Conservation (phyloP, 2,888 invertebrate genomes). For the Melangyna quadrimaculata region DNA sequence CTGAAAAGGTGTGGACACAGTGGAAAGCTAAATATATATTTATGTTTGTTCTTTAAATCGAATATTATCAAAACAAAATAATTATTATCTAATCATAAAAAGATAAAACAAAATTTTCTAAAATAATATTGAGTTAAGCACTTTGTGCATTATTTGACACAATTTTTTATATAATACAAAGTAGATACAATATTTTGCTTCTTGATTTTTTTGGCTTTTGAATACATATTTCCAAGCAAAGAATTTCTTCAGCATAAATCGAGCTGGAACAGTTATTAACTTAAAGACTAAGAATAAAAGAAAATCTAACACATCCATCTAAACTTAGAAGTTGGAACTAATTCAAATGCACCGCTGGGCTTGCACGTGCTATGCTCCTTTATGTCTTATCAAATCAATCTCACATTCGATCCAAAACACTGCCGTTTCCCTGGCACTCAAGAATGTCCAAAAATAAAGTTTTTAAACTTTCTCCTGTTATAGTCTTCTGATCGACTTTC, state of each 20-base stretch:
- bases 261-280: background rate
- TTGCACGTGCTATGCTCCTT: slow-evolving; percentile 83
- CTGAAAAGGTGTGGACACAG: no score
- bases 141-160: no score
- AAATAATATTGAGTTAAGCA: no score
- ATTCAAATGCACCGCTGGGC: slow-evolving; percentile 81
- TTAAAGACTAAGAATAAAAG: slow-evolving; percentile 70
- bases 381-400: slow-evolving; percentile 83
- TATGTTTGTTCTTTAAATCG: no score
- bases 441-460: slow-evolving; percentile 75
- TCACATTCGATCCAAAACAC: slow-evolving; percentile 84
- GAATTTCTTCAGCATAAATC: background rate
- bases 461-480: slow-evolving; percentile 73
- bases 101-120: no score
- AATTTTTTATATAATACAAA: no score
- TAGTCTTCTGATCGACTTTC: slow-evolving; percentile 70
- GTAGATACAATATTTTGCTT: background rate
- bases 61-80: no score
- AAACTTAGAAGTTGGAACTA: slow-evolving; percentile 81
- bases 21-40: no score
- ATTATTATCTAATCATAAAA: no score
- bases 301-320: slow-evolving; percentile 80
- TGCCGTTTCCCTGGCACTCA: slow-evolving; percentile 81
- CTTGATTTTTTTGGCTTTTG: slow-evolving; percentile 13
- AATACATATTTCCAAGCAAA: background rate